Evolutionary conservation across 2,797 vertebrate genomes (phyloP).

Genomic region (Manis pentadactyla): DNA sequence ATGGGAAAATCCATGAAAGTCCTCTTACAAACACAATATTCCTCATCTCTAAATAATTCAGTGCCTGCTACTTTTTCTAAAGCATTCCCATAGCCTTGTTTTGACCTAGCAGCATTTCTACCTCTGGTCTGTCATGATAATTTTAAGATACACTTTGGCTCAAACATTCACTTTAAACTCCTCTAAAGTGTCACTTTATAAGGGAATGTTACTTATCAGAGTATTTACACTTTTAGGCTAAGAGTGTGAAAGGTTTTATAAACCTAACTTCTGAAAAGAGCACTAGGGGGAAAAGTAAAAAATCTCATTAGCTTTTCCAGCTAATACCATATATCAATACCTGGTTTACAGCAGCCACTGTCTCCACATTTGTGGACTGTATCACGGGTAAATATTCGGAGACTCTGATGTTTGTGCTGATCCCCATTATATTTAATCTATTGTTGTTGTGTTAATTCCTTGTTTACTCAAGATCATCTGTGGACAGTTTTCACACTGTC

Average conservation of each 20-base stretch:
- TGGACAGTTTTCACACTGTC: not conserved
- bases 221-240: not conserved
- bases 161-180: constrained; percentile 44
- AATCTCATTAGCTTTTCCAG: not conserved
- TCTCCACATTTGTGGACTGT: not conserved
- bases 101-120: not conserved
- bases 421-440: not conserved
- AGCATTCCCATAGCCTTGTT: not conserved
- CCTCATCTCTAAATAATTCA: not conserved
- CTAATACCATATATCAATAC: not conserved
- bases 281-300: not conserved
- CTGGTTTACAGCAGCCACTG: not conserved
- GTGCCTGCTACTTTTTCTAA: not conserved
- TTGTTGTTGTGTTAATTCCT: not conserved
- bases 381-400: not conserved
- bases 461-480: not conserved
- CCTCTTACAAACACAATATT: not conserved
- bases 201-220: not conserved
- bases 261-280: constrained; percentile 34
- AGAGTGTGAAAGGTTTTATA: constrained; percentile 4
- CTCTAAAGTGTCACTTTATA: constrained; percentile 38
- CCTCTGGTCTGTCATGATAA: not conserved
- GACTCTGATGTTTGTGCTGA: not conserved
- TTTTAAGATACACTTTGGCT: constrained; percentile 38
- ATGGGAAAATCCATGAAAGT: not conserved